Percentiles rank a stretch among this genome's conserved stretches.
phyloP scores from a whole-genome alignment of 2,113 vertebrate genomes.

The Anas platyrhynchos region DNA sequence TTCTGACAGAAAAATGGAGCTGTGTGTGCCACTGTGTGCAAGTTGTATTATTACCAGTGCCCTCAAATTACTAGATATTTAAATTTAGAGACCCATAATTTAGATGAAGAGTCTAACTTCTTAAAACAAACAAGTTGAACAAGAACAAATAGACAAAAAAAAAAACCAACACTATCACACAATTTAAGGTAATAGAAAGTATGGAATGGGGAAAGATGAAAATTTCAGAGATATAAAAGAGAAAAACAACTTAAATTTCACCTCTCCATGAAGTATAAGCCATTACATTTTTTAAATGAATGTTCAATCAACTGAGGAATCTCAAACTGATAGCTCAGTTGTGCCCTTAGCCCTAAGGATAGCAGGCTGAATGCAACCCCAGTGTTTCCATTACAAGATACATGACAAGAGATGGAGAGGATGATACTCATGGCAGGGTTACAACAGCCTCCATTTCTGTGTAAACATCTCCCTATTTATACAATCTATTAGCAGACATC shows the following conservation, averaged over 20 bases:
- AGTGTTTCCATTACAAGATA: rapidly evolving
- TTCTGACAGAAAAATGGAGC: background rate
- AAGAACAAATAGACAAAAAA: background rate
- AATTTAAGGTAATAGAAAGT: background rate
- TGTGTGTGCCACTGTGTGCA: background rate
- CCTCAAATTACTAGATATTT: background rate
- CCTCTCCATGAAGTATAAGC: background rate
- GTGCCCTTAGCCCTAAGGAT: background rate
- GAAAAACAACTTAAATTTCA: background rate
- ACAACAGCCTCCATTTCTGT: background rate
- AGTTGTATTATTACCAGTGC: background rate
- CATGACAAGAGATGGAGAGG: background rate
- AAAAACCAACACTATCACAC: background rate
- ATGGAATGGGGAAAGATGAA: background rate
- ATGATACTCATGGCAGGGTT: rapidly evolving
- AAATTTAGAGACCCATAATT: background rate
- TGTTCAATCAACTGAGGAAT: background rate
- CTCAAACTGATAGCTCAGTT: background rate
- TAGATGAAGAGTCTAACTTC: background rate
- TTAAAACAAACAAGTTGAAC: background rate
- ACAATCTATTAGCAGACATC: background rate
- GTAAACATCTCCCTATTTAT: background rate
- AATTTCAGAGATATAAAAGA: background rate
- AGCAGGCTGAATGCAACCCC: background rate
- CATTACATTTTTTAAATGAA: background rate